Evolutionary conservation across 2,888 invertebrate genomes (phyloP).

Genomic region (Fabriciana adippe): DNA sequence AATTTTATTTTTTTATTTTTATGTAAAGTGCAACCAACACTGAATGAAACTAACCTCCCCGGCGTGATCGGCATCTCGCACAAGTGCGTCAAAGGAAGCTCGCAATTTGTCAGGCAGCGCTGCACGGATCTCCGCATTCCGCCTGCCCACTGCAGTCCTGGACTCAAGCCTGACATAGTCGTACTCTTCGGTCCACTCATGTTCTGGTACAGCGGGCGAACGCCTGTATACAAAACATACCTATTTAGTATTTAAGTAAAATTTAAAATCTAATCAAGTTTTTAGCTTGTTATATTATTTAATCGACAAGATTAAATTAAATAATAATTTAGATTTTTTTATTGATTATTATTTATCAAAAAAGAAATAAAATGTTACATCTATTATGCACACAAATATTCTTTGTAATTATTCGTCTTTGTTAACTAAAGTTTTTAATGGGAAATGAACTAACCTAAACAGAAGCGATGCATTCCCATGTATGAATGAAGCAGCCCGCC

Average conservation of each 20-base stretch:
- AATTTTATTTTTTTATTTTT: not conserved
- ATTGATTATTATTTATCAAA: too few species aligned
- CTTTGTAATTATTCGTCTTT: not conserved
- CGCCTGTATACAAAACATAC: constrained; percentile 50
- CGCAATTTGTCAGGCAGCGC: constrained; percentile 87
- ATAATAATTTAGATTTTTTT: too few species aligned
- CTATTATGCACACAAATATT: not conserved
- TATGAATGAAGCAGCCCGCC: constrained; percentile 94
- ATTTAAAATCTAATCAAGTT: not conserved
- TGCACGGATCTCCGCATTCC: constrained; percentile 88
- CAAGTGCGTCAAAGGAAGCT: constrained; percentile 88
- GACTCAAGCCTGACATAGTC: constrained; percentile 95
- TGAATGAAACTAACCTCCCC: constrained; percentile 64
- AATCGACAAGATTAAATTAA: too few species aligned
- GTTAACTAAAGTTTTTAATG: constrained; percentile 1
- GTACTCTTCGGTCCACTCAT: constrained; percentile 91
- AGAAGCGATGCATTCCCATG: constrained; percentile 91
- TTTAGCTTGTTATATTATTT: too few species aligned
- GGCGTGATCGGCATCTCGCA: constrained; percentile 87
- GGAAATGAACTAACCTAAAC: constrained; percentile 81
- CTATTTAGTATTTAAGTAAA: not conserved
- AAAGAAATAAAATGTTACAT: not conserved
- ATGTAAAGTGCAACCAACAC: not conserved
- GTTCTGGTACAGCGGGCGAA: constrained; percentile 67
- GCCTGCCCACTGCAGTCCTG: constrained; percentile 86